These are phyloP conservation scores for Paramuricea clavata DNA, from an alignment of 92 coral and sea anemone genomes.

Conservation along the genomic window DNA sequence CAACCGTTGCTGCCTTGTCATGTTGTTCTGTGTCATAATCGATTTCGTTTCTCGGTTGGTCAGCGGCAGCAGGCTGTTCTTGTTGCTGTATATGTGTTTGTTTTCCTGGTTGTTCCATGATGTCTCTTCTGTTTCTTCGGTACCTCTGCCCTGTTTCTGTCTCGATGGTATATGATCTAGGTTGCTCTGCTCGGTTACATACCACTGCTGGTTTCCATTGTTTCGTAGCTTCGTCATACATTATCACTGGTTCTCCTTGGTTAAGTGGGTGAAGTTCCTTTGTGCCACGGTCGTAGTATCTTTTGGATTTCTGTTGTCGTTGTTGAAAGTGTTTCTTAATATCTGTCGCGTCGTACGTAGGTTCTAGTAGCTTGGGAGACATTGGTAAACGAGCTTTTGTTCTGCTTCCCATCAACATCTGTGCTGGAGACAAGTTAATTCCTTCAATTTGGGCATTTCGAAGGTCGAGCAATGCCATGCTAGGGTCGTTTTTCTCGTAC, in stretches of 20 bases:
- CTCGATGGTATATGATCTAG: no score
- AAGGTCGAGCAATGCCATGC: constrained; percentile 46
- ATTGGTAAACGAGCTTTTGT: constrained; percentile 54
- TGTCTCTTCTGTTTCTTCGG: no score
- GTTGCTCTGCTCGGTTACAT: no score
- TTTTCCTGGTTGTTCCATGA: no score
- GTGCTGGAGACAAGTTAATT: constrained; percentile 45
- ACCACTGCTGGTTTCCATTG: no score
- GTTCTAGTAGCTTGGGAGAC: constrained; percentile 30
- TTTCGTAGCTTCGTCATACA: no score
- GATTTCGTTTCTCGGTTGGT: no score
- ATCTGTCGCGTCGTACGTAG: constrained; percentile 43
- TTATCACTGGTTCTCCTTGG: constrained; percentile 47
- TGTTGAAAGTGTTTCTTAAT: constrained; percentile 31
- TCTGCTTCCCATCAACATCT: constrained; percentile 61
- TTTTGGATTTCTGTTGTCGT: constrained; percentile 44
- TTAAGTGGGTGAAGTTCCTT: constrained; percentile 50
- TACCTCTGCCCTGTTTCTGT: no score
- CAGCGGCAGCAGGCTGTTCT: no score
- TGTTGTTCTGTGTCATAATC: no score
- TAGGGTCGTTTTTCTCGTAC: constrained; percentile 58
- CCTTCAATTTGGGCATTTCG: constrained; percentile 66
- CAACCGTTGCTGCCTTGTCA: no score
- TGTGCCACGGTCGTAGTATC: constrained; percentile 47
- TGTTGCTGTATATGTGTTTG: no score